Evolutionary conservation across 2,888 invertebrate genomes (phyloP), one percentile per base, ranked within the genome.

Genomic region (Isoperla grammatica): DNA sequence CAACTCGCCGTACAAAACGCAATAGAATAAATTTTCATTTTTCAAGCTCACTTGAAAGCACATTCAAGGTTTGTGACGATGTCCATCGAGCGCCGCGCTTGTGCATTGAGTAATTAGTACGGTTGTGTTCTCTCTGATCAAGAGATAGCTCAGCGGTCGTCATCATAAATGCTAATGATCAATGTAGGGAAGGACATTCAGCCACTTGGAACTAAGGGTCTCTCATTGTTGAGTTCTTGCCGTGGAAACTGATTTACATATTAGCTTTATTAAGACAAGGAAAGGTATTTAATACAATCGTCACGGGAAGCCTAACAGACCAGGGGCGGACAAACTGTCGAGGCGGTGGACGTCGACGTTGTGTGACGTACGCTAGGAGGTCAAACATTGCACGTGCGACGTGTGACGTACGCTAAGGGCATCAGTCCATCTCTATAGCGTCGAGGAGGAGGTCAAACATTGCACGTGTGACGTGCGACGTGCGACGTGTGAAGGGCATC

Each of bases 151-250:
- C 39, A 15, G 39, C 29, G 13, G 15, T 22, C 46, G 49, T 35
- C 49, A 35, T 50, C 49, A 50, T 35, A 53, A 53, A 53, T 53
- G 53, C 53, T 53, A 53, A 53, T 53, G 53, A 17, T 17, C 17
- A 37, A 19, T 19, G 39, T 45, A 46, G 35, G 46, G 57, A 39
- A 46, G 46, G 46, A 60, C 60, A 60, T 22, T 29, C 60, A 57
- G n/a, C 60, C 50, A 56, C 49, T 56, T 37, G 60, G 60, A 60
- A 60, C 60, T 60, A 60, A 60, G 60, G 60, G 45, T 40, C 56
- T 50, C 42, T 53, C 53, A 53, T 53, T 53, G 53, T n/a, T 37
- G 53, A 39, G 37, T 37, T 29, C 29, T 8, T 29, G 29, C 39
- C 37, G 39, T n/a, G 39, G 39, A 53, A 39, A 37, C 53, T 53